Evolutionary conservation across 2,888 invertebrate species (phyloP), one percentile per base, ranked within the genome.

Genomic region (Smittia aterrima): DNA sequence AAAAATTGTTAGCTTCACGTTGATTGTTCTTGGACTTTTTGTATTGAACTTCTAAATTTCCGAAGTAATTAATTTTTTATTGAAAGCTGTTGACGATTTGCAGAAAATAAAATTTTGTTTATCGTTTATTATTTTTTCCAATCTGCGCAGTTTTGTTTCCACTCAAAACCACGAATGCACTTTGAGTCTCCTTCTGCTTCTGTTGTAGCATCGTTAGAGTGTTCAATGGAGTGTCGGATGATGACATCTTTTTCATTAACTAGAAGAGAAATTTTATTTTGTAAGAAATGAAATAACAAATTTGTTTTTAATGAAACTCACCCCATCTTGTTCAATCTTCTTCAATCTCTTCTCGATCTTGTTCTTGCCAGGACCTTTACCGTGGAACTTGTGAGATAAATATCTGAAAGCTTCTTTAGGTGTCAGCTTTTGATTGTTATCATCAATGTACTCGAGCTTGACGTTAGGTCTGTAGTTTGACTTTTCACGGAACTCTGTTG

Each of bases 311-410:
- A 4, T 38, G 67, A 67, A 66, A 83, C 85, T 83, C 79, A 92
- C 92, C 84, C 92, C 92, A 83, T 96, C 96, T 82, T 98, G 97
- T 79, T 95, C 92, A 77, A 89, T 87, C 84, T 98, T 97, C 84
- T 96, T 96, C 84, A 95, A 89, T 77, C 98, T 87, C 81, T 99
- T 99, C 84, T 99, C 98, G 78, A 91, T 90, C 85, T 99, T 99
- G 85, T 96, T 98, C 84, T 99, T 99, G 74, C 99, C 98, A 20
- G 98, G 97, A 1, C 97, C 97, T 85, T 99, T 98, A 72, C 99
- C 99, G 85, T 99, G 99, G 85, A 99, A 99, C 85, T 98, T 96
- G 83, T 98, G 98, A 24, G 96, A 96, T 74, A 98, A 86, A 85
- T 96, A 95, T 77, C 94, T 87, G 85, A 98, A 98, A 66, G 99